Evolutionary conservation across 2,888 invertebrate species (phyloP).

Genomic region (Digitonthophagus gazella): DNA sequence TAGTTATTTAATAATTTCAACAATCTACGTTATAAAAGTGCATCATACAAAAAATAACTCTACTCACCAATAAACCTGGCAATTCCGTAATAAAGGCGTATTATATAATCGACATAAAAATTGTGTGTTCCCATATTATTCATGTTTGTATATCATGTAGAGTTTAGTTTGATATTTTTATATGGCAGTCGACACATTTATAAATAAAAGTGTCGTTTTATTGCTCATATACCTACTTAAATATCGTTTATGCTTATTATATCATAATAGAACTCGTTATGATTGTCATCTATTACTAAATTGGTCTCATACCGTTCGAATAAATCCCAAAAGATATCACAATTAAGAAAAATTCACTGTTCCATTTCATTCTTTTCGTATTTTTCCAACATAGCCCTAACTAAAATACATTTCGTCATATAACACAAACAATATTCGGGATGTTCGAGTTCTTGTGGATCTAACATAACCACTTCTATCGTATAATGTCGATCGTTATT

Average conservation of each 20-base stretch:
- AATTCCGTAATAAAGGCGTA: background rate
- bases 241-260: background rate
- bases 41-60: background rate
- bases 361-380: conserved; percentile 42
- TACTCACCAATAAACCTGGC: background rate
- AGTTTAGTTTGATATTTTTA: too few relatives aligned
- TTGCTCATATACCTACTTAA: background rate
- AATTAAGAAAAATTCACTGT: conserved; percentile 11
- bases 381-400: conserved; percentile 60
- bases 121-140: background rate
- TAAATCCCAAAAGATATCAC: background rate
- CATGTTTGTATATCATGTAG: background rate
- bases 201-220: background rate
- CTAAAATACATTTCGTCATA: conserved; percentile 75
- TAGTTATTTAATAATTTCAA: background rate
- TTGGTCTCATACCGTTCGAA: conserved; percentile 4
- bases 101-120: background rate
- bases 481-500: conserved; percentile 62
- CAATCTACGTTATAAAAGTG: background rate
- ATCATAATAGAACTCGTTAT: background rate
- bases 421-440: conserved; percentile 76
- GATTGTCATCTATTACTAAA: conserved; percentile 6
- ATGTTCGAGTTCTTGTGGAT: conserved; percentile 68
- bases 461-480: conserved; percentile 67
- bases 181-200: background rate